Conservation (phyloP, 2,113 vertebrate genomes). For the Leucoraja erinaceus region DNA sequence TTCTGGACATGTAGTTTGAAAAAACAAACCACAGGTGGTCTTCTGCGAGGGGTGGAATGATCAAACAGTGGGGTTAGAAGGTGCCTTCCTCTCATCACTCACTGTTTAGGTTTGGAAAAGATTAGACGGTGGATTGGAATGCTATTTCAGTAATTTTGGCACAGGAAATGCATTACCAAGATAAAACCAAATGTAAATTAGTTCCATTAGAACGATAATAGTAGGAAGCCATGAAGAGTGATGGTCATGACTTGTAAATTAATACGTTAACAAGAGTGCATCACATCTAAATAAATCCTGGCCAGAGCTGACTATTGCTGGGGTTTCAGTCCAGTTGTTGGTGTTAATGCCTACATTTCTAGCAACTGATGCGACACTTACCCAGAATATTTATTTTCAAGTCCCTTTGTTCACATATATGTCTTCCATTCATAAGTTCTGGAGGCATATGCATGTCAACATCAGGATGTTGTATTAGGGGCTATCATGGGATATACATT, state of each 20-base stretch:
- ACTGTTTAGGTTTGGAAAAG: slow-evolving; percentile 42
- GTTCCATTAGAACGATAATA: background rate
- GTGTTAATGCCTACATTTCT: background rate
- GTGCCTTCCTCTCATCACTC: slow-evolving; percentile 34
- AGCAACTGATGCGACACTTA: background rate
- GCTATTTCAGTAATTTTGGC: background rate
- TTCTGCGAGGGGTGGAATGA: slow-evolving; percentile 33
- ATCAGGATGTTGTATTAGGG: background rate
- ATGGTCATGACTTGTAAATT: background rate
- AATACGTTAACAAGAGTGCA: background rate
- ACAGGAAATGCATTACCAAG: background rate
- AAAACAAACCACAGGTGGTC: slow-evolving; percentile 47
- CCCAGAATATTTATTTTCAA: background rate
- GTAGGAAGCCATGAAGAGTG: background rate
- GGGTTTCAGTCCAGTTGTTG: background rate
- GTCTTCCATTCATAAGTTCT: background rate
- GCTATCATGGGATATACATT: background rate
- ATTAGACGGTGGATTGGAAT: slow-evolving; percentile 20
- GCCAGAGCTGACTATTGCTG: background rate
- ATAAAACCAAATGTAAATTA: slow-evolving; percentile 10
- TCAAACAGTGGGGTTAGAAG: slow-evolving; percentile 43
- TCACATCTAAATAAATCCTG: background rate
- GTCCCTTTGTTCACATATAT: background rate
- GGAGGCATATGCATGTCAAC: background rate
- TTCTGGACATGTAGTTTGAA: slow-evolving; percentile 25